Conservation (phyloP, 2,888 invertebrate species). For the Desoria tigrina region DNA sequence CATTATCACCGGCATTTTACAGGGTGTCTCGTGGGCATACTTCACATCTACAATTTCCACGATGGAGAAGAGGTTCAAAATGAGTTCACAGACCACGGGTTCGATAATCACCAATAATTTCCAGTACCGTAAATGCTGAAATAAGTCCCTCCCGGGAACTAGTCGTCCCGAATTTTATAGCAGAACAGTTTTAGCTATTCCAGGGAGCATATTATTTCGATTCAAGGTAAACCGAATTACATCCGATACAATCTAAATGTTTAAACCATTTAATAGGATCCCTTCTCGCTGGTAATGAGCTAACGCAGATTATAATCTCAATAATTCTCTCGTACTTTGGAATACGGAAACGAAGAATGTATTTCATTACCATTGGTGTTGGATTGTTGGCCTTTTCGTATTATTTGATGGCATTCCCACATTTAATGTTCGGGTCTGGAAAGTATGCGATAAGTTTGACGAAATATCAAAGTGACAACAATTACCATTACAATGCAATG, state of each 20-base stretch:
- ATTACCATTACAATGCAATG: not conserved
- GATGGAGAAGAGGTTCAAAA: conserved; percentile 55
- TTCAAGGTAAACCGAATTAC: no score
- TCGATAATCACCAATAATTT: no score
- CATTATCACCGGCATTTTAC: conserved; percentile 58
- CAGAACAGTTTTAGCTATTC: no score
- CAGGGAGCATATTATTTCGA: no score
- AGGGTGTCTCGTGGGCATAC: conserved; percentile 52
- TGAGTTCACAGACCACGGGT: conserved; percentile 54
- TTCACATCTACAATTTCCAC: conserved; percentile 54
- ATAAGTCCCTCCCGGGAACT: no score
- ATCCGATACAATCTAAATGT: no score
- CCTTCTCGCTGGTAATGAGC: conserved; percentile 72
- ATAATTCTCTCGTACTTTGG: conserved; percentile 70
- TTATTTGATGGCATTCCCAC: conserved; percentile 67
- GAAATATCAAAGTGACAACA: conserved; percentile 61
- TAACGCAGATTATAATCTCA: conserved; percentile 69
- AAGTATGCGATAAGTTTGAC: conserved; percentile 67
- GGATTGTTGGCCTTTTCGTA: conserved; percentile 65
- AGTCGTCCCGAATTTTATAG: no score
- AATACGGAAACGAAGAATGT: conserved; percentile 69
- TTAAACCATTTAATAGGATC: no score
- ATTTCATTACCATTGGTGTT: conserved; percentile 65
- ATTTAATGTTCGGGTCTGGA: conserved; percentile 70
- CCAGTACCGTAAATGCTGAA: not conserved